Conservation (phyloP, 2,113 vertebrate genomes). For the Lepisosteus oculatus region DNA sequence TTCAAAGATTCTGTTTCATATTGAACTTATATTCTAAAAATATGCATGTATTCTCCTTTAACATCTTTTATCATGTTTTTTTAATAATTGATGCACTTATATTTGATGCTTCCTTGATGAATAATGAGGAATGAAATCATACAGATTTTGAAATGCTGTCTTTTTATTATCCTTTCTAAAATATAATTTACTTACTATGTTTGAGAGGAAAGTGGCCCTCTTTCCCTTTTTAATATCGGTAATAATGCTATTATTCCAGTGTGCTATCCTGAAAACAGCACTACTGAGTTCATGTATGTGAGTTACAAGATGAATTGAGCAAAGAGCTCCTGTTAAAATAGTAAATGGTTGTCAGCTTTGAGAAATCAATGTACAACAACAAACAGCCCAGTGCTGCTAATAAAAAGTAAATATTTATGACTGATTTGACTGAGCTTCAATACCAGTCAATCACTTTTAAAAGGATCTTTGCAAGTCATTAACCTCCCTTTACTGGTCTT, state of each 20-base stretch:
- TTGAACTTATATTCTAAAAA: background rate
- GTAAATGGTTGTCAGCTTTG: conserved; percentile 75
- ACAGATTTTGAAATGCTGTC: too few relatives aligned
- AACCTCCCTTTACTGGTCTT: conserved; percentile 91
- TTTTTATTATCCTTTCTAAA: too few relatives aligned
- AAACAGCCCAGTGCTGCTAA: conserved; percentile 84
- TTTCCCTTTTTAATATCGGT: too few relatives aligned
- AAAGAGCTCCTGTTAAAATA: conserved; percentile 53
- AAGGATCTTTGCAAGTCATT: conserved; percentile 96
- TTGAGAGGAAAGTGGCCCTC: too few relatives aligned
- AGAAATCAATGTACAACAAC: conserved; percentile 90
- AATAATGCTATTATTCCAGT: too few relatives aligned
- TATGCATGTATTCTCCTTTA: background rate
- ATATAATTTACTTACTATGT: too few relatives aligned
- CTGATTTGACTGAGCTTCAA: conserved; percentile 92
- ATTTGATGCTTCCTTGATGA: too few relatives aligned
- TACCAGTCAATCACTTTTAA: conserved; percentile 95
- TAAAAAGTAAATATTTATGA: conserved; percentile 99
- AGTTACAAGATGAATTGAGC: background rate
- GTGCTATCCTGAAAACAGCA: too few relatives aligned
- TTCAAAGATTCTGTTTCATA: background rate
- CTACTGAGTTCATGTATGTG: too few relatives aligned
- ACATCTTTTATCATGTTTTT: background rate
- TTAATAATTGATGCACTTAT: background rate
- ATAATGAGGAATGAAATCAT: too few relatives aligned